phyloP scores from a whole-genome alignment of 2,888 invertebrate genomes.

The Alloscopus bannaensis region DNA sequence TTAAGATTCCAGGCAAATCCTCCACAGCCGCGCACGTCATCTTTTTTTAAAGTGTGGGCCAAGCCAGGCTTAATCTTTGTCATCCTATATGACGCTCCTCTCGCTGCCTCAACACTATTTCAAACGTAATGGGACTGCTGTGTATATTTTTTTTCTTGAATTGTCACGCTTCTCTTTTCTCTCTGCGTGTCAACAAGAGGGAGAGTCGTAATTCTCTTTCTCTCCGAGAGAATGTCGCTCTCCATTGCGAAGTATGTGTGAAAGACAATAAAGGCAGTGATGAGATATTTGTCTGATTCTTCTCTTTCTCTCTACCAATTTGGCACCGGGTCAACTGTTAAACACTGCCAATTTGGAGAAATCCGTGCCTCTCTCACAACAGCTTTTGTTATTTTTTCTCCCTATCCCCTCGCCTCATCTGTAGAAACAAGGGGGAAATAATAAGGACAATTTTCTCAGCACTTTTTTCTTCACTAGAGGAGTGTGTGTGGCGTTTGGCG shows the following conservation, averaged over 20 bases:
- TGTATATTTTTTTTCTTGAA: conserved; percentile 8
- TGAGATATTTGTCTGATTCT: conserved; percentile 50
- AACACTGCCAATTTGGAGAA: conserved; percentile 71
- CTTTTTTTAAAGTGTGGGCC: too few relatives aligned
- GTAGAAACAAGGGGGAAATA: too few relatives aligned
- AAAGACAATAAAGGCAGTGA: conserved; percentile 47
- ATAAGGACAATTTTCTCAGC: too few relatives aligned
- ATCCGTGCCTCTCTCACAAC: not conserved
- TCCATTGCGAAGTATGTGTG: conserved; percentile 20
- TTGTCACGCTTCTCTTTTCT: not conserved
- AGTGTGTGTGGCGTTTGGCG: too few relatives aligned
- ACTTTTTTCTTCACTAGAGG: too few relatives aligned
- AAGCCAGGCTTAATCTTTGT: too few relatives aligned
- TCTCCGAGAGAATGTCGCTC: not conserved
- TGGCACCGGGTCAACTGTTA: conserved; percentile 71
- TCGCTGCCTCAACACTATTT: conserved; percentile 41
- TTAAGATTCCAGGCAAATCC: conserved; percentile 54
- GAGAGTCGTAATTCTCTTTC: too few relatives aligned
- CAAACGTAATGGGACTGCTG: conserved; percentile 51
- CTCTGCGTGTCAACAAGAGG: conserved; percentile 23
- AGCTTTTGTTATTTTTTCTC: conserved; percentile 18
- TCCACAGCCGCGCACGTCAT: not conserved
- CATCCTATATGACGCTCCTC: conserved; percentile 5
- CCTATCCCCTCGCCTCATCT: conserved; percentile 29
- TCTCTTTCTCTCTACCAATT: conserved; percentile 20